Evolutionary conservation across 2,797 vertebrate genomes (phyloP).

Genomic region (Echeneis naucrates): DNA sequence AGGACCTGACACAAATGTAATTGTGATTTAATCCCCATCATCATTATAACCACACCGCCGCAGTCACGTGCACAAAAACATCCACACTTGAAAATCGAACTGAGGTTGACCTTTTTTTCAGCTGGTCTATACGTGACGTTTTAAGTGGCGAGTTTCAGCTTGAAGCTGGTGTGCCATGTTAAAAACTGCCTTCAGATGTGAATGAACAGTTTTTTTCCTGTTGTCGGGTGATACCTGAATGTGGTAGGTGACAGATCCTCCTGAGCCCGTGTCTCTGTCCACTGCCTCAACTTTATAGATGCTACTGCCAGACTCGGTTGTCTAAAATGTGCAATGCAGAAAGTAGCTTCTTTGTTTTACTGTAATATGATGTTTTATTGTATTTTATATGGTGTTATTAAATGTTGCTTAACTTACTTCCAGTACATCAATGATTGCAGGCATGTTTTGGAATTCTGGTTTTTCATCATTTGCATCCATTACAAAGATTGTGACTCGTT

Average conservation of each 20-base stretch:
- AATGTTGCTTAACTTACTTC: slow-evolving; percentile 86
- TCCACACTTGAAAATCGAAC: not conserved
- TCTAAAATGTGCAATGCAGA: slow-evolving; percentile 76
- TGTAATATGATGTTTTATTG: too few species aligned
- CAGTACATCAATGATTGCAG: slow-evolving; percentile 89
- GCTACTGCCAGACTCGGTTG: slow-evolving; percentile 87
- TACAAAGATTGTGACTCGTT: slow-evolving; percentile 94
- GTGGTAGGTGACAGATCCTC: slow-evolving; percentile 93
- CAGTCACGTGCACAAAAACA: slow-evolving; percentile 18
- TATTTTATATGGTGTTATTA: too few species aligned
- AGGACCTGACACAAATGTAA: slow-evolving; percentile 79
- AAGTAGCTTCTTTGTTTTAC: too few species aligned
- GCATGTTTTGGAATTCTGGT: slow-evolving; percentile 92
- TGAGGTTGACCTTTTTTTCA: slow-evolving; percentile 28
- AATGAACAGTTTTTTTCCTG: not conserved
- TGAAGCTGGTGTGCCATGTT: not conserved
- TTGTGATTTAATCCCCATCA: slow-evolving; percentile 79
- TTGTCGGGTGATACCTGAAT: slow-evolving; percentile 87
- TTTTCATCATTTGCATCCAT: slow-evolving; percentile 96
- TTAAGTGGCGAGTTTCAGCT: slow-evolving; percentile 6
- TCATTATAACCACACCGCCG: slow-evolving; percentile 41
- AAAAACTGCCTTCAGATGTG: not conserved
- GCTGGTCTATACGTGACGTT: slow-evolving; percentile 19
- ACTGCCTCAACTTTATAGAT: slow-evolving; percentile 90
- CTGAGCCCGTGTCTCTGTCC: slow-evolving; percentile 94